Percentiles rank a stretch among this genome's conserved stretches.
Evolutionary conservation across 2,113 vertebrate species (phyloP).

Genomic region (Toxotes jaculatrix): DNA sequence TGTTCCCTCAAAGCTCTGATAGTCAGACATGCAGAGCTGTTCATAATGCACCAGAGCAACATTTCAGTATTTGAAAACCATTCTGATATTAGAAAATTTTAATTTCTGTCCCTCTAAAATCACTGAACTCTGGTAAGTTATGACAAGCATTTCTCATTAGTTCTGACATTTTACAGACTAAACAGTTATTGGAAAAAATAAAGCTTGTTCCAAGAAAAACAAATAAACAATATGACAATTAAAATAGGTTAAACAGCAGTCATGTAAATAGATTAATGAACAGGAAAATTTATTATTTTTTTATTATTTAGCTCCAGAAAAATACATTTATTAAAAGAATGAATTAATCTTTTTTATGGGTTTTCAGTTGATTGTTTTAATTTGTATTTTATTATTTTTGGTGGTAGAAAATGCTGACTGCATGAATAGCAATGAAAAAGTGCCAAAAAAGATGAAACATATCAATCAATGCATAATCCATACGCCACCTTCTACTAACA

Average conservation of each 20-base stretch:
- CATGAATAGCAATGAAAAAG: constrained; percentile 2
- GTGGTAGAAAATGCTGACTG: not conserved
- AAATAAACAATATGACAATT: not conserved
- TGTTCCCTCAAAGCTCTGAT: not conserved
- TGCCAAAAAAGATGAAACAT: not conserved
- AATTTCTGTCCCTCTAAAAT: not conserved
- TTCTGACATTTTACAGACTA: not conserved
- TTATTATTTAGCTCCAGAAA: no score
- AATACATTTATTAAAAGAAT: not conserved
- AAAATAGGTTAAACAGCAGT: not conserved
- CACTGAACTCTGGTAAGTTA: not conserved
- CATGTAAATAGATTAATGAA: not conserved
- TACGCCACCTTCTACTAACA: not conserved
- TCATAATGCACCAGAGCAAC: not conserved
- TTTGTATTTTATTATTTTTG: not conserved
- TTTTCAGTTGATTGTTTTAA: not conserved
- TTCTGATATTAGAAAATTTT: not conserved
- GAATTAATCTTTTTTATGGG: not conserved
- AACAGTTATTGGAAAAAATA: not conserved
- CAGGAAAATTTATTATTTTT: not conserved
- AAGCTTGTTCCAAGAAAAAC: not conserved
- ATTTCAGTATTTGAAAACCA: not conserved
- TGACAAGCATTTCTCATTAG: not conserved
- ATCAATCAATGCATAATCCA: not conserved
- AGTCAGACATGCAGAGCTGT: not conserved